A percentile compares a stretch with the other conserved stretches of the same genome.
phyloP scores from a whole-genome alignment of 1,140 invertebrate species.

The Caenorhabditis tropicalis region DNA sequence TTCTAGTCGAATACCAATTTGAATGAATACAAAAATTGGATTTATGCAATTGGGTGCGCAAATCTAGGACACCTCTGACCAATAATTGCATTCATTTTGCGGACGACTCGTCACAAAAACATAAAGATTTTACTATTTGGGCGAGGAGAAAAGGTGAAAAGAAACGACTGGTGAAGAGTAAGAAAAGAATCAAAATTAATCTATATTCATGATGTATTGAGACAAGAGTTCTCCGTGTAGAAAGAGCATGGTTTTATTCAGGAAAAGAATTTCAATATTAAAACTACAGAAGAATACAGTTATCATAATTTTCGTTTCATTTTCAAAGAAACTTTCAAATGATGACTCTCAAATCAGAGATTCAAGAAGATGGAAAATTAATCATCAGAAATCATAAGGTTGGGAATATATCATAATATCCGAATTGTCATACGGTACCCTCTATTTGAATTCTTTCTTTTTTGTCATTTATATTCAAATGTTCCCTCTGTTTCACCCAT shows the following conservation, averaged over 20 bases:
- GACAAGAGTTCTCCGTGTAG: too few relatives aligned
- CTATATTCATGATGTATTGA: too few relatives aligned
- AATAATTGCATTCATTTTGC: conserved; percentile 21
- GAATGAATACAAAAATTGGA: conserved; percentile 29
- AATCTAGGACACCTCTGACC: conserved; percentile 26
- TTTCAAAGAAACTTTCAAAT: too few relatives aligned
- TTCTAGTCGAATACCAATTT: conserved; percentile 7
- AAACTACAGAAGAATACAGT: too few relatives aligned
- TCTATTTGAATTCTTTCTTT: background rate
- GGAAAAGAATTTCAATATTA: too few relatives aligned
- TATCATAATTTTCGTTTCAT: too few relatives aligned
- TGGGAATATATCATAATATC: too few relatives aligned
- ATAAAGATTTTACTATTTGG: background rate
- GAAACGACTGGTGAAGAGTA: background rate
- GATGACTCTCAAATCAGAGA: too few relatives aligned
- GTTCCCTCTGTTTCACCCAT: background rate
- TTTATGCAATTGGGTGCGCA: background rate
- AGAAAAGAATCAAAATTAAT: background rate
- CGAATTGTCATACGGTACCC: conserved; percentile 10
- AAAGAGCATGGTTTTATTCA: too few relatives aligned
- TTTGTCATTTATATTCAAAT: background rate
- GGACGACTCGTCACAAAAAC: conserved; percentile 18
- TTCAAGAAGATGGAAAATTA: too few relatives aligned
- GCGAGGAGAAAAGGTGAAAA: background rate
- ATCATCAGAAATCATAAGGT: too few relatives aligned